Evolutionary conservation across 1,140 invertebrate species (phyloP).

Genomic region (Drosophila baimaii): DNA sequence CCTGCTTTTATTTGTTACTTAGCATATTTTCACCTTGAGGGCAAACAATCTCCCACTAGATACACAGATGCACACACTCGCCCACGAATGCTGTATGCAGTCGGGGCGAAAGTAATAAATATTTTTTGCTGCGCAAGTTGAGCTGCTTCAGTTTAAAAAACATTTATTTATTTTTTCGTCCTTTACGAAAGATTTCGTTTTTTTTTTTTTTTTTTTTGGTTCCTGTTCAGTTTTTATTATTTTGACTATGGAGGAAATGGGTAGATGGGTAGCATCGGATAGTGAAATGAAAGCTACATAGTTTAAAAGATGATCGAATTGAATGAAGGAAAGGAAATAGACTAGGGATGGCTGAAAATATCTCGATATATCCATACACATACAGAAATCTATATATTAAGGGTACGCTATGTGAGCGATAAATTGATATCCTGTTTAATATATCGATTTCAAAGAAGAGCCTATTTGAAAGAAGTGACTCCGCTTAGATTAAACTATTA

Average conservation of each 20-base stretch:
- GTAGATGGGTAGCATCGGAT: slow-evolving; percentile 14
- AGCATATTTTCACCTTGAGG: slow-evolving; percentile 81
- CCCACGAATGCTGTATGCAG: slow-evolving; percentile 31
- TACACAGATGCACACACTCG: slow-evolving; percentile 28
- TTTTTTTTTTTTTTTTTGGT: slow-evolving; percentile 17
- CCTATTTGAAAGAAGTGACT: too few species aligned
- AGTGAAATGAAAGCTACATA: slow-evolving; percentile 7
- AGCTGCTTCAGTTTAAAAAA: slow-evolving; percentile 61
- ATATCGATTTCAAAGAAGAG: too few species aligned
- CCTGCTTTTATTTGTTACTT: slow-evolving; percentile 81
- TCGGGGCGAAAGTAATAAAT: slow-evolving; percentile 68
- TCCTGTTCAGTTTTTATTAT: slow-evolving; percentile 1
- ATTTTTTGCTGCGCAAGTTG: slow-evolving; percentile 66
- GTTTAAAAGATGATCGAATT: neutral
- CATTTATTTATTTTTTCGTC: slow-evolving; percentile 31
- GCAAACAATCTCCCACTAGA: slow-evolving; percentile 78
- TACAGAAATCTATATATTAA: too few species aligned
- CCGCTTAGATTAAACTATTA: too few species aligned
- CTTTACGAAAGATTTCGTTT: slow-evolving; percentile 39
- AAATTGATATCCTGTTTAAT: too few species aligned
- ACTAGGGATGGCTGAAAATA: too few species aligned
- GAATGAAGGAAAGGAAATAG: too few species aligned
- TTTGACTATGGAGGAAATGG: neutral
- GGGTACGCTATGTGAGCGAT: too few species aligned
- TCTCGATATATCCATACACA: too few species aligned